These are phyloP conservation scores for Drosophila repleta DNA, from an alignment of 1,140 invertebrate species.

Conservation along the genomic window DNA sequence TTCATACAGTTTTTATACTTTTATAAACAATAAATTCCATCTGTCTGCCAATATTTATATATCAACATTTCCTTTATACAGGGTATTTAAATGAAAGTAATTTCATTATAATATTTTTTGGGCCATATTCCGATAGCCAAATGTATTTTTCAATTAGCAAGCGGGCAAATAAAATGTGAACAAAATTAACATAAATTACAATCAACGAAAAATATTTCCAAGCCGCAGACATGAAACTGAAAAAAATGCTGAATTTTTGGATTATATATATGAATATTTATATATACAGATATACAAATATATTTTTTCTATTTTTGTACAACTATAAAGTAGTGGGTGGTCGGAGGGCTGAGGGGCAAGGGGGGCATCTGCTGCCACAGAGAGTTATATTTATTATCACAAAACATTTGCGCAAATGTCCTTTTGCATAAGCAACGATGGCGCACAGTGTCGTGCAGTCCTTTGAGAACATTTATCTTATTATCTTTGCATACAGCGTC, in stretches of 20 bases:
- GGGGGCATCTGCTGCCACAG: constrained; percentile 58
- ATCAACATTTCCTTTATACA: neutral
- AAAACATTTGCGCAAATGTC: constrained; percentile 82
- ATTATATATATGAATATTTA: constrained; percentile 17
- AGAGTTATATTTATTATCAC: constrained; percentile 82
- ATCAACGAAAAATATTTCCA: constrained; percentile 62
- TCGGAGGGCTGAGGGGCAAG: neutral
- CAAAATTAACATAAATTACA: constrained; percentile 72
- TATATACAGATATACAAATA: neutral
- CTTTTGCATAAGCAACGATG: constrained; percentile 76
- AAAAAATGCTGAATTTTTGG: constrained; percentile 64
- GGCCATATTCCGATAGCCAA: constrained; percentile 8
- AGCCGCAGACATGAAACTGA: constrained; percentile 63
- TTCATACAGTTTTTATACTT: too few species aligned
- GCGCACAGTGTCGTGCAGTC: constrained; percentile 70
- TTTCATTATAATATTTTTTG: neutral
- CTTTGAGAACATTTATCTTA: constrained; percentile 81
- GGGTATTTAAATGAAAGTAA: neutral
- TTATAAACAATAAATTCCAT: too few species aligned
- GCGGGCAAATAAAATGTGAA: constrained; percentile 32
- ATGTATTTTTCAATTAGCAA: constrained; percentile 49
- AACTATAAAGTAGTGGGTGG: constrained; percentile 4
- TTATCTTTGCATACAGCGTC: constrained; percentile 77
- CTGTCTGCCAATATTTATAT: too few species aligned
- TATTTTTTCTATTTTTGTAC: constrained; percentile 19